Percentiles rank a stretch among this genome's conserved stretches.
These are phyloP conservation scores for Oscarella lobularis DNA, from an alignment of 37 sponge, comb jelly and placozoan genomes.

Conservation along the genomic window DNA sequence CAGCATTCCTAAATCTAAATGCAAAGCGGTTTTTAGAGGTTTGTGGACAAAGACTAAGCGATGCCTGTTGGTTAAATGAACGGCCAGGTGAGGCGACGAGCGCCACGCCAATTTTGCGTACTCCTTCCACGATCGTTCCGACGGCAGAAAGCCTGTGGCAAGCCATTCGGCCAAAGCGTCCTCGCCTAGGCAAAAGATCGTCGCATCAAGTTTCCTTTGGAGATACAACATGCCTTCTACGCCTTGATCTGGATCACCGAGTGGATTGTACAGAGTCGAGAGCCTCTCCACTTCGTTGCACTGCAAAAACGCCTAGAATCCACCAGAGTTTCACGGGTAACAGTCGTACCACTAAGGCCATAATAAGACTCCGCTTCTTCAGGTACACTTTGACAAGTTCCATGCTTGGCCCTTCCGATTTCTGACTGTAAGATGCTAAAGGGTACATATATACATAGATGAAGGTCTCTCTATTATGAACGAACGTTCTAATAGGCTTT, in stretches of 20 bases:
- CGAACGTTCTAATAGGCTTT: too few species aligned
- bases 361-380: neutral
- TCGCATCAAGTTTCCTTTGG: neutral
- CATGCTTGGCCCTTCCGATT: neutral
- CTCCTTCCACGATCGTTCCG: slow-evolving; percentile 25
- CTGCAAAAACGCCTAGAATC: too few species aligned
- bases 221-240: neutral
- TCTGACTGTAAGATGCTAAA: too few species aligned
- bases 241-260: neutral
- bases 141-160: neutral
- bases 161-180: neutral
- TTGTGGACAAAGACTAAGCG: too few species aligned
- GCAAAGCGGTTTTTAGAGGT: neutral
- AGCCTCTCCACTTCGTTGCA: neutral
- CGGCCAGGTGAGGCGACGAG: slow-evolving; percentile 53
- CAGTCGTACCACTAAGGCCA: neutral
- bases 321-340: too few species aligned
- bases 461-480: too few species aligned
- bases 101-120: slow-evolving; percentile 41
- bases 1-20: neutral
- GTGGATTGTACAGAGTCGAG: neutral
- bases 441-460: too few species aligned
- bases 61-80: slow-evolving; percentile 50
- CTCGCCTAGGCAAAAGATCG: neutral
- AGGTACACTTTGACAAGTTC: neutral